phyloP scores from a whole-genome alignment of 2,113 vertebrate species.

The Chaenocephalus aceratus region DNA sequence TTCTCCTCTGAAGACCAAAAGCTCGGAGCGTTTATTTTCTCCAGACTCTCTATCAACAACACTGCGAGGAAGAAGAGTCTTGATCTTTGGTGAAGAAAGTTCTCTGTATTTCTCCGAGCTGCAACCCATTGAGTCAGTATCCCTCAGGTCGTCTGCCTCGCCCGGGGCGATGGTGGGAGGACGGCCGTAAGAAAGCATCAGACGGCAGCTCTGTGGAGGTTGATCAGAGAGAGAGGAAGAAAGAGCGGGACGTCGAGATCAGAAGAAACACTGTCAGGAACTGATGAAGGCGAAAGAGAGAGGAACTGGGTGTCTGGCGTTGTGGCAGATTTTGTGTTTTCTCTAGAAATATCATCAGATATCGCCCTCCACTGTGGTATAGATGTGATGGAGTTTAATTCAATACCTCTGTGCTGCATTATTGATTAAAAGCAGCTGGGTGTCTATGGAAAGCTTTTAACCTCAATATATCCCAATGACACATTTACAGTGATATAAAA shows the following conservation, averaged over 20 bases:
- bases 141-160: slow-evolving; percentile 48
- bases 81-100: slow-evolving; percentile 69
- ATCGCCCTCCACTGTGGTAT: not conserved
- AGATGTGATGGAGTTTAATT: not conserved
- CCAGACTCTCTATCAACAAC: slow-evolving; percentile 41
- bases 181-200: slow-evolving; percentile 60
- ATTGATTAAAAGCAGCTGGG: not conserved
- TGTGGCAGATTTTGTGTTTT: not conserved
- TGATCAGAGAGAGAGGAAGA: slow-evolving; percentile 33
- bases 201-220: slow-evolving; percentile 60
- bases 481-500: too few relatives aligned
- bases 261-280: slow-evolving; percentile 39
- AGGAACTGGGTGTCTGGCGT: not conserved
- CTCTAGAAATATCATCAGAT: not conserved
- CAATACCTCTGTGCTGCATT: not conserved
- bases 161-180: slow-evolving; percentile 65
- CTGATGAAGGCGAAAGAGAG: slow-evolving; percentile 27
- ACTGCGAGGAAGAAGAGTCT: slow-evolving; percentile 49
- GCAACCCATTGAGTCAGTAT: slow-evolving; percentile 54
- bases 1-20: slow-evolving; percentile 27
- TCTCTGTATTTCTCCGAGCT: slow-evolving; percentile 40
- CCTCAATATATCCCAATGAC: not conserved
- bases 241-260: slow-evolving; percentile 52
- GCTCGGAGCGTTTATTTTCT: not conserved
- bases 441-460: not conserved